phyloP scores from a whole-genome alignment of 2,888 invertebrate genomes.

The Drosophila nr. perissopoda region DNA sequence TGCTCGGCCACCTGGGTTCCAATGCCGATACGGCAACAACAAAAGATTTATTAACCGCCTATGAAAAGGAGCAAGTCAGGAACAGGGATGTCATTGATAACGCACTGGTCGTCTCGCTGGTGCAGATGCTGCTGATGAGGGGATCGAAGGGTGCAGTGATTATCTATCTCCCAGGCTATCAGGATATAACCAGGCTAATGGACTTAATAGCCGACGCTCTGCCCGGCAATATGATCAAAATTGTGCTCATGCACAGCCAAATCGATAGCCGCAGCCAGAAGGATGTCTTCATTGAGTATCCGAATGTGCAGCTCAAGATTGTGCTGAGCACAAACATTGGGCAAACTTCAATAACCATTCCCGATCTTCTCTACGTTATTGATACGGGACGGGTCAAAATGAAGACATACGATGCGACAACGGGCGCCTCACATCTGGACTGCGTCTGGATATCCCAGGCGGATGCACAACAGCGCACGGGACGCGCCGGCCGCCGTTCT shows the following conservation, averaged over 20 bases:
- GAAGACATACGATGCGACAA: slow-evolving; percentile 93
- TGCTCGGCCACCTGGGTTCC: slow-evolving; percentile 6
- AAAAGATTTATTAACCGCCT: slow-evolving; percentile 89
- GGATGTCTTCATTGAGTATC: slow-evolving; percentile 88
- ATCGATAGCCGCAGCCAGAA: slow-evolving; percentile 94
- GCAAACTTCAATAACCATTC: slow-evolving; percentile 97
- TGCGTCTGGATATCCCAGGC: slow-evolving; percentile 95
- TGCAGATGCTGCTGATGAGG: slow-evolving; percentile 87
- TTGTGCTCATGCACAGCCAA: slow-evolving; percentile 94
- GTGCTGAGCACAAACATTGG: slow-evolving; percentile 98
- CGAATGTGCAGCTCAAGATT: slow-evolving; percentile 90
- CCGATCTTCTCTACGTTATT: slow-evolving; percentile 96
- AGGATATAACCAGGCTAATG: slow-evolving; percentile 92
- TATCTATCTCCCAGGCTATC: slow-evolving; percentile 96
- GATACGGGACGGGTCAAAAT: slow-evolving; percentile 96
- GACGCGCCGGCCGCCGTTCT: slow-evolving; percentile 93
- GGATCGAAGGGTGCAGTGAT: slow-evolving; percentile 88
- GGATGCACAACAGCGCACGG: slow-evolving; percentile 93
- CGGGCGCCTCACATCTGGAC: slow-evolving; percentile 91
- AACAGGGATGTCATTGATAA: slow-evolving; percentile 91
- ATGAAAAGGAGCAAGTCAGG: slow-evolving; percentile 85
- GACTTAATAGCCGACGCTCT: slow-evolving; percentile 86
- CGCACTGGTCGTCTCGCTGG: slow-evolving; percentile 88
- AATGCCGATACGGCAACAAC: slow-evolving; percentile 46
- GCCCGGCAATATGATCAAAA: slow-evolving; percentile 72